These are phyloP conservation scores for Myanophis thanlyinensis DNA, from an alignment of 2,113 vertebrate species.

Conservation along the genomic window DNA sequence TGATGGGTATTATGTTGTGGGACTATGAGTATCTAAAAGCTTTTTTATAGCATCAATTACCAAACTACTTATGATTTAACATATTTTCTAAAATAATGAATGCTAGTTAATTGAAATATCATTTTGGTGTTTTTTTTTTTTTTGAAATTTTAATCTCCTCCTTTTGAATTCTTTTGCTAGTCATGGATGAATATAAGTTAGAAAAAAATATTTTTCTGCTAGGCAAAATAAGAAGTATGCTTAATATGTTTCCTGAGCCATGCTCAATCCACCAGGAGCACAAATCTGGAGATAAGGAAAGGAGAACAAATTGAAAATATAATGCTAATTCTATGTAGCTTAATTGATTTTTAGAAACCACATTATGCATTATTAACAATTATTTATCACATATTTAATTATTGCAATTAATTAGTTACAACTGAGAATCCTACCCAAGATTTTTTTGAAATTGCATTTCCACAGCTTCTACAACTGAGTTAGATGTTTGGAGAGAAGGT, in stretches of 20 bases:
- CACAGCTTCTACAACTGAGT: neutral
- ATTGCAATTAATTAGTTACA: neutral
- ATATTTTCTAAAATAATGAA: fast-evolving
- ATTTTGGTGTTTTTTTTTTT: neutral
- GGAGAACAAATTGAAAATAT: conserved; percentile 39
- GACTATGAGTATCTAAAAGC: fast-evolving
- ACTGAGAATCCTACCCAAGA: neutral
- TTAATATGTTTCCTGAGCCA: conserved; percentile 6
- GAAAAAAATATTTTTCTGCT: neutral
- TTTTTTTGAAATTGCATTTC: neutral
- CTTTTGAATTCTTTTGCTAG: conserved; percentile 24
- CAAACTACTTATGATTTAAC: neutral
- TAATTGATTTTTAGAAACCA: conserved; percentile 42
- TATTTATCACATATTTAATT: neutral
- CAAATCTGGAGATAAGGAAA: conserved; percentile 26
- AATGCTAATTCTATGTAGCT: conserved; percentile 41
- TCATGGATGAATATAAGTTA: conserved; percentile 13
- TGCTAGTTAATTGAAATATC: neutral
- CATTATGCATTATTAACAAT: conserved; percentile 51
- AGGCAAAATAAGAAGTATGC: conserved; percentile 26
- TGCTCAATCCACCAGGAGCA: conserved; percentile 40
- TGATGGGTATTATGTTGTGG: neutral
- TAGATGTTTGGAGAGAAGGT: neutral
- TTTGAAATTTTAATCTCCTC: neutral
- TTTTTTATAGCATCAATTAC: neutral